Conservation (phyloP, 2,888 invertebrate species). For the Lissonota sp. region DNA sequence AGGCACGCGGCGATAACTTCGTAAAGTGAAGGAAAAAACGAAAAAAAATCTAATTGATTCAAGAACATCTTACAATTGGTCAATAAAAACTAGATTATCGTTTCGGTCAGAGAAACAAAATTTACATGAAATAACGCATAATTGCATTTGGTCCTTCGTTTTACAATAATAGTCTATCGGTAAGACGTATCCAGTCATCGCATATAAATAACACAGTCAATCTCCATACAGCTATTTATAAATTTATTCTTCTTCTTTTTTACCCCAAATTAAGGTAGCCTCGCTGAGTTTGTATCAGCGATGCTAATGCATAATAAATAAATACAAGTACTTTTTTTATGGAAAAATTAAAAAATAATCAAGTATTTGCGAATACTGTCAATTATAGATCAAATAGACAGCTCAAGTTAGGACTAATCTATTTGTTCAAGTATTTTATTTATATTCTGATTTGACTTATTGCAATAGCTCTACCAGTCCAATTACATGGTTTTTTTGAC, state of each 20-base stretch:
- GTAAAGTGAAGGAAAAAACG: conserved; percentile 1
- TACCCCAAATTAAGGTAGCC: neutral
- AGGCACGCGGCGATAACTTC: conserved; percentile 40
- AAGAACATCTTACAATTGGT: neutral
- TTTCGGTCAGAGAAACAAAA: conserved; percentile 1
- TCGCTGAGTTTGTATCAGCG: neutral
- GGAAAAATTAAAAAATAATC: neutral
- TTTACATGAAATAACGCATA: conserved; percentile 4
- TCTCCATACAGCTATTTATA: neutral
- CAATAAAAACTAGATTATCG: conserved; percentile 26
- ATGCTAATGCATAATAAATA: neutral
- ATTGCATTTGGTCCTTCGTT: conserved; percentile 3
- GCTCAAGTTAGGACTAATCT: too few species aligned
- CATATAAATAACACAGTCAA: neutral
- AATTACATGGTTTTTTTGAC: too few species aligned
- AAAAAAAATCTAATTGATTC: neutral
- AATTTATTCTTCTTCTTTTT: neutral
- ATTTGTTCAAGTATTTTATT: too few species aligned
- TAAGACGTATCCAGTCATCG: conserved; percentile 3
- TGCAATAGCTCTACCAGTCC: too few species aligned
- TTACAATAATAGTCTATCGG: conserved; percentile 18
- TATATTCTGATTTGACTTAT: too few species aligned
- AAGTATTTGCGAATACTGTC: too few species aligned
- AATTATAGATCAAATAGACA: too few species aligned
- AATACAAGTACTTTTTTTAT: neutral